These are phyloP conservation scores for Barypeithes pellucidus DNA, from an alignment of 2,888 invertebrate species.

Conservation along the genomic window DNA sequence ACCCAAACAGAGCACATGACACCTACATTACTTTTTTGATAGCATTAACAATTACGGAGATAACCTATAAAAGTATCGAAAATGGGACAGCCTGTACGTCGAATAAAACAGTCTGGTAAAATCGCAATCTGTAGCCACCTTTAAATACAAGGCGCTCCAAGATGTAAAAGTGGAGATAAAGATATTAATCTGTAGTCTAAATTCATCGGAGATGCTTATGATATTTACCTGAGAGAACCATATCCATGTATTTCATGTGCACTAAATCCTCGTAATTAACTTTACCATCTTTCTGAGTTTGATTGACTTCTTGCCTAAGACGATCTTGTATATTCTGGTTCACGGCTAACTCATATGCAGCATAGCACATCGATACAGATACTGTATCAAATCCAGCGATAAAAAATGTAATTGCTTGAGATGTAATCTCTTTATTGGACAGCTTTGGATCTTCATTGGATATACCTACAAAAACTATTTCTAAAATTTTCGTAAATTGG, in stretches of 20 bases:
- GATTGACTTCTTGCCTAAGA: slow-evolving; percentile 73
- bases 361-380: slow-evolving; percentile 71
- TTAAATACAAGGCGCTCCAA: too few relatives aligned
- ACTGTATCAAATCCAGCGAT: slow-evolving; percentile 73
- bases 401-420: slow-evolving; percentile 74
- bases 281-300: slow-evolving; percentile 67
- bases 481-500: too few relatives aligned
- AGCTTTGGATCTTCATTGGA: slow-evolving; percentile 42
- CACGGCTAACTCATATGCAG: slow-evolving; percentile 74
- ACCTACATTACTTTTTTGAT: too few relatives aligned
- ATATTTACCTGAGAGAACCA: slow-evolving; percentile 65
- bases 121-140: too few relatives aligned
- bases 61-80: too few relatives aligned
- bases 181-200: too few relatives aligned
- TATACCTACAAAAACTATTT: not conserved
- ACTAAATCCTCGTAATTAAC: slow-evolving; percentile 69
- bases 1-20: too few relatives aligned
- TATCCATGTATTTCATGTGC: slow-evolving; percentile 74
- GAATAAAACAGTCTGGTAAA: too few relatives aligned
- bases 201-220: too few relatives aligned
- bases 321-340: slow-evolving; percentile 75
- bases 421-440: slow-evolving; percentile 72
- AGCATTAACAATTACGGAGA: too few relatives aligned
- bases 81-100: too few relatives aligned
- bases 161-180: too few relatives aligned